Conservation (phyloP, 2,113 vertebrate species). For the Kobus ellipsiprymnus region DNA sequence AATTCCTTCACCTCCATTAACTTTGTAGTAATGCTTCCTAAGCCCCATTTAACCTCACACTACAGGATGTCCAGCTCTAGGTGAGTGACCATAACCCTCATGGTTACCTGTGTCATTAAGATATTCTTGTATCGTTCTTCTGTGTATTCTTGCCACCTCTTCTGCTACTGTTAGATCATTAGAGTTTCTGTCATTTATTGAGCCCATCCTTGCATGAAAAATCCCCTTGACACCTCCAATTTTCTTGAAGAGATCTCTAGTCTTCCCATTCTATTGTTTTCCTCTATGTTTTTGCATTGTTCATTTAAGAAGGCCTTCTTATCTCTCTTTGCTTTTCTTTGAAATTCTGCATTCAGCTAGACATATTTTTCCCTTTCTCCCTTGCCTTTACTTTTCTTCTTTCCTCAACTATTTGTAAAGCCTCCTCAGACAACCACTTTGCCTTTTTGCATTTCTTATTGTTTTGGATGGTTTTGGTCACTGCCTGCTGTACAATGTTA, state of each 20-base stretch:
- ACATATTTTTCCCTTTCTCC: not conserved
- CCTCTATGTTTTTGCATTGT: not conserved
- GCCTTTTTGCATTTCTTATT: not conserved
- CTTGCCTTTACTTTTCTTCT: not conserved
- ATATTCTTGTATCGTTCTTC: not conserved
- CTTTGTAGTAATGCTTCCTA: not conserved
- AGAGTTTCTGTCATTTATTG: not conserved
- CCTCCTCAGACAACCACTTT: not conserved
- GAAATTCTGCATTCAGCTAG: not conserved
- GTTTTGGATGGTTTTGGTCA: not conserved
- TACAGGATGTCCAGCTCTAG: not conserved
- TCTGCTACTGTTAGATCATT: not conserved
- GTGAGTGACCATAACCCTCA: not conserved
- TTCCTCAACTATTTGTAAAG: not conserved
- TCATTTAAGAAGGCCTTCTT: not conserved
- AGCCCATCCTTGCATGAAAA: not conserved
- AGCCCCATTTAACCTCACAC: not conserved
- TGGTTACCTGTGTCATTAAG: not conserved
- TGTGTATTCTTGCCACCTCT: not conserved
- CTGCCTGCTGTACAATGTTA: not conserved
- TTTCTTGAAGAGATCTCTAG: not conserved
- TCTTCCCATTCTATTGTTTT: not conserved
- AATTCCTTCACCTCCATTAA: not conserved
- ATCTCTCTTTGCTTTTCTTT: not conserved
- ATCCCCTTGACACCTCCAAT: not conserved